Evolutionary conservation across 2,113 vertebrate genomes (phyloP), one percentile per base, ranked within the genome.

Genomic region (Poeciliopsis retropinna): DNA sequence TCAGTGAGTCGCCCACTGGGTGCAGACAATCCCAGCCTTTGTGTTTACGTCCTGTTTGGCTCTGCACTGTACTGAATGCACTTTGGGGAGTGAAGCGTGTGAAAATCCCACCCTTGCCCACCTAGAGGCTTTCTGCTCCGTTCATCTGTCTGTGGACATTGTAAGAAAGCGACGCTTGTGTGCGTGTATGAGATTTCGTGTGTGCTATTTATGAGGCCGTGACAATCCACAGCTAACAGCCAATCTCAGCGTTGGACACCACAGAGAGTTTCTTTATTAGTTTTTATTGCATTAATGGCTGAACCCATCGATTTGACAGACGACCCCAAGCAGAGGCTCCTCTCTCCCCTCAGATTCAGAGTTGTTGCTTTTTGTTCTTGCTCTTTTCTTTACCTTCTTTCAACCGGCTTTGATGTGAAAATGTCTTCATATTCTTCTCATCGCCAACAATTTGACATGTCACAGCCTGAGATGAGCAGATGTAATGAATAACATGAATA

Each of bases 61-160:
- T 84, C 87, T 82, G 87, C 91, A 93, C 94, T 92, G 92, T 92
- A 92, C 91, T 90, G 91, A 94, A 92, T 86, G 90, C 85, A 70
- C 86, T 86, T 87, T 85, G 79, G 84, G 90, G 92, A 90, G 81
- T 54, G 68, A 88, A 85, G 85, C 90, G 86, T 93, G 91, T 93
- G 92, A 94, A 92, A 93, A 91, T 92, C 89, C 88, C 85, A 84
- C 90, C 90, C 90, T 73, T 84, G 87, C 85, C 80, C 85, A 90
- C 87, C 87, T 92, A 87, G 60, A 86, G 85, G 84, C 84, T 73
- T 62, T 84, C 83, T 84, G 74, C 85, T 84, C 39, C 79, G 73
- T 84, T 57, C 51, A n/a, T 57, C 72, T 77, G 67, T 72, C 44
- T 65, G 44, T 5, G 25, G 29, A 37, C 34, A 66, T 62, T 27